A percentile compares a stretch with the other conserved stretches of the same genome.
phyloP scores from a whole-genome alignment of 2,888 invertebrate species.

The Apamea monoglypha region DNA sequence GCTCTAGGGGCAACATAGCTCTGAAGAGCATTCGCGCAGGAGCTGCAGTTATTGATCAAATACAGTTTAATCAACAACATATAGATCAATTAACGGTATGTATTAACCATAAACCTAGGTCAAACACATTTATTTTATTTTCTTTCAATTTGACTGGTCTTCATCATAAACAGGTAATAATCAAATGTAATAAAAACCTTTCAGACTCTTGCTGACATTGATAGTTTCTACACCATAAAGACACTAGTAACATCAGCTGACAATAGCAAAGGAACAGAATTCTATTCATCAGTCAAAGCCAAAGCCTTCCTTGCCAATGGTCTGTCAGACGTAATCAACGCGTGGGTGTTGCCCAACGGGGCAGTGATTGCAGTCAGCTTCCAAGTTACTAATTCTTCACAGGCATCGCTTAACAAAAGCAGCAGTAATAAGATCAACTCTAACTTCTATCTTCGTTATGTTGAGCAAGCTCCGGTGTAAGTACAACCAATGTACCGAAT shows the following conservation, averaged over 20 bases:
- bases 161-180: slow-evolving; percentile 1
- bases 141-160: neutral
- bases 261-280: slow-evolving; percentile 91
- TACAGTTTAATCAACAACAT: slow-evolving; percentile 89
- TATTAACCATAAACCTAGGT: neutral
- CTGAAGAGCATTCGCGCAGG: slow-evolving; percentile 93
- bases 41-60: slow-evolving; percentile 91
- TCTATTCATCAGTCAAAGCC: slow-evolving; percentile 95
- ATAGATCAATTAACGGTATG: slow-evolving; percentile 90
- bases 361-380: slow-evolving; percentile 94
- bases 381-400: slow-evolving; percentile 82
- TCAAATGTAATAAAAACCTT: slow-evolving; percentile 11
- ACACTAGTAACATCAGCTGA: slow-evolving; percentile 92
- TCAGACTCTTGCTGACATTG: slow-evolving; percentile 91
- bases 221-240: slow-evolving; percentile 94
- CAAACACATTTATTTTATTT: neutral
- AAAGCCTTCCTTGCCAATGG: slow-evolving; percentile 94
- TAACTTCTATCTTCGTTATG: slow-evolving; percentile 94
- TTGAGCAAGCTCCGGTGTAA: slow-evolving; percentile 94
- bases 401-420: slow-evolving; percentile 61
- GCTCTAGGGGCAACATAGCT: slow-evolving; percentile 92
- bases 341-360: slow-evolving; percentile 95
- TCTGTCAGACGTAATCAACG: slow-evolving; percentile 94
- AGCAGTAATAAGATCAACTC: slow-evolving; percentile 91
- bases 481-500: slow-evolving; percentile 58